Evolutionary conservation across 2,888 invertebrate genomes (phyloP), one percentile per base, ranked within the genome.

Genomic region (Diarsia dahlii): DNA sequence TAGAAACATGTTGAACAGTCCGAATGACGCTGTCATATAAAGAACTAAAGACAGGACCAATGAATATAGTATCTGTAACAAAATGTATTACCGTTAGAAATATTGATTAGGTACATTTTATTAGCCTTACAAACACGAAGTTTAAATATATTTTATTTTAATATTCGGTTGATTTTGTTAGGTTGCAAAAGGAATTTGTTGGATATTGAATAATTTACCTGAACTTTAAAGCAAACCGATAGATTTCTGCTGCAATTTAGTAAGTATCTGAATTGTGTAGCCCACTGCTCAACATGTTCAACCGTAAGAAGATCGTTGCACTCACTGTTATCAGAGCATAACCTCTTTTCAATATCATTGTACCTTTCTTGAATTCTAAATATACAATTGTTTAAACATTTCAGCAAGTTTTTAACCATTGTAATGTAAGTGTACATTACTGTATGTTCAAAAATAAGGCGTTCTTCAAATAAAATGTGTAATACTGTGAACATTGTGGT

Each of bases 41-140:
- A 58, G 13, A 0, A 76, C 0, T 5, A 63, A 60, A n/a, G 68
- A 68, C 3, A 80, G 3, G 1, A 28, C 20, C 54, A 81, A 62
- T 3, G 71, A 64, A 46, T 64, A 81, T 15, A 63, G n/a, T 63
- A 83, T 76, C 84, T 76, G 68, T 5, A 78, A 77, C 15, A 58
- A 77, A 63, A 48, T 34, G 2, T 6, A 9, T 34, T n/a, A 1
- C 23, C 4, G 12, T 12, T 56, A 56, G 13, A 54, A n/a, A 56
- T 1, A 58, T 28, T 28, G 28, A 28, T 28, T 28, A n/a, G n/a
- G n/a, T n/a, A 28, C 28, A 28, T 28, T 28, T 28, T 28, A 28
- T 28, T 28, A 28, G 28, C 28, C 20, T 48, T 48, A 48, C 10
- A 3, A 52, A n/a, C n/a, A 52, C 3, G 20, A 52, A 1, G 20